phyloP scores from a whole-genome alignment of 2,797 vertebrate species.

The Oryzias sinensis region DNA sequence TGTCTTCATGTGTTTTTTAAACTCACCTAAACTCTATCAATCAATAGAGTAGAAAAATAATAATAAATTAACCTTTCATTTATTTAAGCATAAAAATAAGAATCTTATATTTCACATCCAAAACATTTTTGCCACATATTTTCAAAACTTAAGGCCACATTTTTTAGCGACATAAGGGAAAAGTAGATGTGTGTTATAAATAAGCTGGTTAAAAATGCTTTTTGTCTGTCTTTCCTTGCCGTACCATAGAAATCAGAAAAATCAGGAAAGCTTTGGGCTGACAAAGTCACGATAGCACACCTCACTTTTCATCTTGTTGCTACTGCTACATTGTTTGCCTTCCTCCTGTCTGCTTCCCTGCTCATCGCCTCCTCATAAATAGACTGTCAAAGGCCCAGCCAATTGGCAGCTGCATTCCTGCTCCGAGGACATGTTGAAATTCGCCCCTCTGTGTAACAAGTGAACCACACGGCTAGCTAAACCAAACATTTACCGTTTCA shows the following conservation, averaged over 20 bases:
- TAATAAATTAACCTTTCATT: no score
- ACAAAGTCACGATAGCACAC: constrained; percentile 18
- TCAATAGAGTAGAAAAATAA: no score
- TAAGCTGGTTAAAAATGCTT: no score
- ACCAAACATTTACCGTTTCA: constrained; percentile 48
- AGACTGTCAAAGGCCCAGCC: constrained; percentile 33
- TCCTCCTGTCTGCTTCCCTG: constrained; percentile 33
- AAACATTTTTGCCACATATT: no score
- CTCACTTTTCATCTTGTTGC: constrained; percentile 32
- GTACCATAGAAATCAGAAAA: background rate
- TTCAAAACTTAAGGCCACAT: no score
- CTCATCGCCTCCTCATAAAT: constrained; percentile 75
- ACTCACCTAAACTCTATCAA: no score
- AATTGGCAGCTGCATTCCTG: constrained; percentile 60
- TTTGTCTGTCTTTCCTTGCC: no score
- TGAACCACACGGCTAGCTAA: constrained; percentile 30
- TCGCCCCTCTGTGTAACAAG: constrained; percentile 36
- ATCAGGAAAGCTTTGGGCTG: constrained; percentile 2
- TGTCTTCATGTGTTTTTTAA: no score
- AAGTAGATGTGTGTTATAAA: no score
- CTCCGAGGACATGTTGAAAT: constrained; percentile 70
- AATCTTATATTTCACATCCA: no score
- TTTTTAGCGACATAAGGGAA: no score
- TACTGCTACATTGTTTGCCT: constrained; percentile 19
- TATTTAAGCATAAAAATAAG: no score